Conservation (phyloP, 2,113 vertebrate genomes). For the Hoplias malabaricus region DNA sequence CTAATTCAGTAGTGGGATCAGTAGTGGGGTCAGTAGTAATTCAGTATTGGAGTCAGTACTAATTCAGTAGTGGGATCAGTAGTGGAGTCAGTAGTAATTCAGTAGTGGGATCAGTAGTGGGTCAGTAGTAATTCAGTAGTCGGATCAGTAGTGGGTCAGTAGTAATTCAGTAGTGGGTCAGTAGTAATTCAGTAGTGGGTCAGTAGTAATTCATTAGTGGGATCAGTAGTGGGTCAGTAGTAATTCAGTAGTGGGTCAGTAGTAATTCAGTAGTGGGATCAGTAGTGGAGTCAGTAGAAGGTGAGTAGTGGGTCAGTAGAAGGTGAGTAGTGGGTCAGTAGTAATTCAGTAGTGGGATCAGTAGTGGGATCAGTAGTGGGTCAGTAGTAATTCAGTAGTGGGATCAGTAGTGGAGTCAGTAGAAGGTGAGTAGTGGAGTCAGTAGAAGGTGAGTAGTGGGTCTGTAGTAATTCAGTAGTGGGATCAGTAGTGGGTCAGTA, state of each 20-base stretch:
- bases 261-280: background rate
- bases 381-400: background rate
- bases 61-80: background rate
- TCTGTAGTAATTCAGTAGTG: background rate
- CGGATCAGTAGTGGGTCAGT: background rate
- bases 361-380: background rate
- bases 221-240: background rate
- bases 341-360: background rate
- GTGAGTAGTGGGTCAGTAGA: background rate
- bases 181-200: background rate
- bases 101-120: too few relatives aligned
- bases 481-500: constrained; percentile 54
- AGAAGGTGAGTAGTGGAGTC: background rate
- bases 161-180: background rate
- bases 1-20: too few relatives aligned
- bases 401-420: background rate
- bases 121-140: background rate
- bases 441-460: background rate
- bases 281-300: background rate
- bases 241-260: background rate
- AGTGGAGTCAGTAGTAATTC: too few relatives aligned
- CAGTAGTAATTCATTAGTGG: too few relatives aligned
- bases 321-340: background rate
- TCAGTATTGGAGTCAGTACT: too few relatives aligned
- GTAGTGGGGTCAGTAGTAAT: too few relatives aligned